These are phyloP conservation scores for Sturnira hondurensis DNA, from an alignment of 2,113 vertebrate species.

Conservation along the genomic window DNA sequence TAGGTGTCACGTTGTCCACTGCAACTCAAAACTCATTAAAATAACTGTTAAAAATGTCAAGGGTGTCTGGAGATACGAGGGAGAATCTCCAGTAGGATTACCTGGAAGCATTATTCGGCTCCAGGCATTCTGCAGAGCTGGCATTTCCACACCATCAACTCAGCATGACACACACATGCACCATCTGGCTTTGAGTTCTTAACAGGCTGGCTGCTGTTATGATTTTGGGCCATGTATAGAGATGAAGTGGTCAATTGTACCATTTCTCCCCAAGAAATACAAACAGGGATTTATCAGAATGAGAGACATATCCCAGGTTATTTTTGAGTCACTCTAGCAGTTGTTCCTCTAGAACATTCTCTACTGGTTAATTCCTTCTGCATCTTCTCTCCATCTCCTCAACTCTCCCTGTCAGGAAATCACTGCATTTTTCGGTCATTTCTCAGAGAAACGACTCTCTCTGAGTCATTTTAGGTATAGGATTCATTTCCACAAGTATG, in stretches of 20 bases:
- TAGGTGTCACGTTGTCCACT: neutral
- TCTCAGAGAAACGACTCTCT: no score
- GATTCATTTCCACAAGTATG: conserved; percentile 38
- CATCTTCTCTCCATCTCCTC: neutral
- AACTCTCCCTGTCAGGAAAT: neutral
- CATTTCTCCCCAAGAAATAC: conserved; percentile 43
- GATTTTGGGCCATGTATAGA: conserved; percentile 39
- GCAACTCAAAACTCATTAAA: conserved; percentile 9
- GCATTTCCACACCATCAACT: conserved; percentile 72
- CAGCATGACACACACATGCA: conserved; percentile 68
- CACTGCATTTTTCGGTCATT: neutral
- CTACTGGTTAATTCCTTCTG: neutral
- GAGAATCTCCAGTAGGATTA: neutral
- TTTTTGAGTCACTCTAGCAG: conserved; percentile 1
- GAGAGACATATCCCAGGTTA: neutral
- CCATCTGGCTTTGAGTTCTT: conserved; percentile 75
- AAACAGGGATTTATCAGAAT: conserved; percentile 57
- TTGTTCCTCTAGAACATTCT: conserved; percentile 28
- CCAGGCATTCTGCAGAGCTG: conserved; percentile 64
- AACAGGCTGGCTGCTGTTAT: conserved; percentile 72
- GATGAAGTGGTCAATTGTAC: conserved; percentile 63
- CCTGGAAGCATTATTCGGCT: conserved; percentile 50
- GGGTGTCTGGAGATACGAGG: neutral
- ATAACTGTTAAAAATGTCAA: neutral
- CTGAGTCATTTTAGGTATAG: conserved; percentile 4